These are phyloP conservation scores for Drosophila simulans DNA, from an alignment of 1,140 invertebrate species.

Conservation along the genomic window DNA sequence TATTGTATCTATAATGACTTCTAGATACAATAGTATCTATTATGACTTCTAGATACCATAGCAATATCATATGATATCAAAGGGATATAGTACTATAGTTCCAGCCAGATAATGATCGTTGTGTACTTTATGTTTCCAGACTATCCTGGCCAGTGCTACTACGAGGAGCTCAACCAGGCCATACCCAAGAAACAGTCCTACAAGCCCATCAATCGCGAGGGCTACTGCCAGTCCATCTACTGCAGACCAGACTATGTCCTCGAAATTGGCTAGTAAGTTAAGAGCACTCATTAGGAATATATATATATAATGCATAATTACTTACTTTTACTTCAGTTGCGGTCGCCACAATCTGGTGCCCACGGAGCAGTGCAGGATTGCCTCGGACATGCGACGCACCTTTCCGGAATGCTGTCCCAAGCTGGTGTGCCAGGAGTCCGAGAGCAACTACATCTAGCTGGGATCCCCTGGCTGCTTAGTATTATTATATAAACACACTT, in stretches of 20 bases:
- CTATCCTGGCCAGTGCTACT: slow-evolving; percentile 77
- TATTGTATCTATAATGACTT: too few species aligned
- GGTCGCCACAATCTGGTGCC: slow-evolving; percentile 75
- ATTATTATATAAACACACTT: not conserved
- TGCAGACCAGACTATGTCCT: slow-evolving; percentile 75
- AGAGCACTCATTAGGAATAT: too few species aligned
- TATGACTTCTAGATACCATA: too few species aligned
- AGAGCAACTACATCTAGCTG: slow-evolving; percentile 68
- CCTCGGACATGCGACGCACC: slow-evolving; percentile 69
- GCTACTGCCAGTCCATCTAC: slow-evolving; percentile 70
- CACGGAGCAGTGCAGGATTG: slow-evolving; percentile 65
- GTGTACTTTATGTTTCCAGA: slow-evolving; percentile 29
- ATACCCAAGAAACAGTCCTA: slow-evolving; percentile 78
- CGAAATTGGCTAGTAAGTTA: slow-evolving; percentile 67
- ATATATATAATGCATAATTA: not conserved
- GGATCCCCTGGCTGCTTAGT: slow-evolving; percentile 6
- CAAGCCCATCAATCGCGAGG: slow-evolving; percentile 78
- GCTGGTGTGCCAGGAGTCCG: slow-evolving; percentile 61
- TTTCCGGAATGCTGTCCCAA: slow-evolving; percentile 76
- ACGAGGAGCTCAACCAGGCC: slow-evolving; percentile 73
- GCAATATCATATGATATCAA: too few species aligned
- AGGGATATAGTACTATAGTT: too few species aligned
- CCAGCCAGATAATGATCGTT: too few species aligned
- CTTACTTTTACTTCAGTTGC: slow-evolving; percentile 43
- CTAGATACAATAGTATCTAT: too few species aligned